Percentiles rank a stretch among this genome's conserved stretches.
phyloP scores from a whole-genome alignment of 2,888 invertebrate species.

The Amitus sp. region DNA sequence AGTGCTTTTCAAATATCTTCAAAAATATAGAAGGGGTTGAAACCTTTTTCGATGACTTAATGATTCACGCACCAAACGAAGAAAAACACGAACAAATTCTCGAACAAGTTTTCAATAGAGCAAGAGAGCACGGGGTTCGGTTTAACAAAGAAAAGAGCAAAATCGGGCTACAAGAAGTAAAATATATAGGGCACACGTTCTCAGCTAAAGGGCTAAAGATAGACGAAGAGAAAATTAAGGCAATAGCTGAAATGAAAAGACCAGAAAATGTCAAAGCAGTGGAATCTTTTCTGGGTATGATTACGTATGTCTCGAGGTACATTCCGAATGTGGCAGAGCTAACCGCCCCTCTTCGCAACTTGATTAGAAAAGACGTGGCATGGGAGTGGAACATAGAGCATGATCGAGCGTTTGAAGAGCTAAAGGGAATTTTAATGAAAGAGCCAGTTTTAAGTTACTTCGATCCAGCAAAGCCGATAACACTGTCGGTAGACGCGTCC shows the following conservation, averaged over 20 bases:
- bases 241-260: constrained; percentile 7
- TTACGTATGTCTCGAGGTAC: constrained; percentile 40
- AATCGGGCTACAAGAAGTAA: constrained; percentile 3
- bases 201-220: background rate
- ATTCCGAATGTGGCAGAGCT: constrained; percentile 43
- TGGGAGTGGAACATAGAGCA: constrained; percentile 47
- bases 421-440: constrained; percentile 35
- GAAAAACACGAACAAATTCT: background rate
- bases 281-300: constrained; percentile 5
- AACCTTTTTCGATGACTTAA: constrained; percentile 21
- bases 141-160: background rate
- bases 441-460: constrained; percentile 24
- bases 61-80: background rate
- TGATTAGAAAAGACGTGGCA: constrained; percentile 42
- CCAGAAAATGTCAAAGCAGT: constrained; percentile 1
- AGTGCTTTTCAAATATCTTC: constrained; percentile 37
- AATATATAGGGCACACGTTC: constrained; percentile 5
- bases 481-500: constrained; percentile 27
- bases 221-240: constrained; percentile 10
- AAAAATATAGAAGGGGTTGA: constrained; percentile 39
- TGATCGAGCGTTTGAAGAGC: constrained; percentile 36
- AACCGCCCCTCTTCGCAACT: constrained; percentile 33
- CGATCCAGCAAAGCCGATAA: constrained; percentile 14
- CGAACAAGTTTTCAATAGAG: constrained; percentile 9
- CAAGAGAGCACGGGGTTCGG: background rate